These are phyloP conservation scores for Temnothorax unifasciatus DNA, from an alignment of 2,888 invertebrate species.

Conservation along the genomic window DNA sequence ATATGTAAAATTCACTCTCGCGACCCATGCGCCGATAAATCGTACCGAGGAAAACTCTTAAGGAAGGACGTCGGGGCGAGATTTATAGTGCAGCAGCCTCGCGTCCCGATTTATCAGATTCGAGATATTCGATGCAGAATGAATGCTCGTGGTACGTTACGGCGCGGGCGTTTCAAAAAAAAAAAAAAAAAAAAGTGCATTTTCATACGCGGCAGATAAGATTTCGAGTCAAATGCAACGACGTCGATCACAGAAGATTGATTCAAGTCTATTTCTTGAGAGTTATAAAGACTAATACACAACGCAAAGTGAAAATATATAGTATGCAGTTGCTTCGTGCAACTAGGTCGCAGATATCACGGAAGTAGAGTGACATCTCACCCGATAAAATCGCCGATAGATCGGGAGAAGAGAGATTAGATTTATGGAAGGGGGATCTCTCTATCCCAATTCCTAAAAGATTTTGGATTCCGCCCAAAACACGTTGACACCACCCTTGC, in stretches of 20 bases:
- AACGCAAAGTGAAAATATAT: background rate
- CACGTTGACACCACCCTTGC: constrained; percentile 46
- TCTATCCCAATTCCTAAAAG: constrained; percentile 44
- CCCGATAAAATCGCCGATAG: constrained; percentile 1
- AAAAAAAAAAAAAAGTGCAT: background rate
- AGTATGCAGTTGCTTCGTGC: background rate
- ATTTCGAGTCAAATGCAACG: background rate
- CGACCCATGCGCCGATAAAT: constrained; percentile 74
- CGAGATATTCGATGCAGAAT: constrained; percentile 52
- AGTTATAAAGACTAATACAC: too few relatives aligned
- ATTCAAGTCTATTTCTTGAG: background rate
- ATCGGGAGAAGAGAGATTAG: constrained; percentile 20
- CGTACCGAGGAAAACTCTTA: constrained; percentile 59
- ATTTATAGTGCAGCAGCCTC: constrained; percentile 64
- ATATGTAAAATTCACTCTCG: constrained; percentile 77
- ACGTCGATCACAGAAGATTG: background rate
- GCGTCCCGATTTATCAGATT: constrained; percentile 65
- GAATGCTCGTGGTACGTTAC: constrained; percentile 14
- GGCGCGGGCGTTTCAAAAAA: background rate
- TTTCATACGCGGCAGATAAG: background rate
- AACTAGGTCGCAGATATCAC: constrained; percentile 6
- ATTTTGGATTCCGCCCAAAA: constrained; percentile 58
- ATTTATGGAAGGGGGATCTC: constrained; percentile 33
- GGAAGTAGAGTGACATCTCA: background rate
- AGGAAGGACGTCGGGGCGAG: constrained; percentile 65